Conservation (phyloP, 1,140 invertebrate genomes). For the Papilio machaon region DNA sequence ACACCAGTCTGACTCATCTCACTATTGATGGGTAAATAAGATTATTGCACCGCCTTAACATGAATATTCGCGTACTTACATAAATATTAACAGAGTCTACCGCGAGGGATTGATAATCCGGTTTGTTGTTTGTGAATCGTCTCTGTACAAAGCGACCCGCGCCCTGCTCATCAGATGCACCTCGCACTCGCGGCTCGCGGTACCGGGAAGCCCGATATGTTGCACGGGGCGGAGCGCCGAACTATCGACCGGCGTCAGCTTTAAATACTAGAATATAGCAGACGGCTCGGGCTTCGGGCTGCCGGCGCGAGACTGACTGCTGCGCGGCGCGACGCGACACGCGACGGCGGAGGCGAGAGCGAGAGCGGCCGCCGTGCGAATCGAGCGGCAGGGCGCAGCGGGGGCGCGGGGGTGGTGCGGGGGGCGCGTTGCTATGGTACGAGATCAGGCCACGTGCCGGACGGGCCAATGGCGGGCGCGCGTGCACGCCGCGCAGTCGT, state of each 20-base stretch:
- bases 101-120: background rate
- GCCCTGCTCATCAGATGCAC: conserved; percentile 1
- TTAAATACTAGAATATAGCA: conserved; percentile 37
- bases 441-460: conserved; percentile 79
- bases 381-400: conserved; percentile 46
- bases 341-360: conserved; percentile 53
- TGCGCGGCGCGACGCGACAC: conserved; percentile 55
- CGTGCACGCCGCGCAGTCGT: conserved; percentile 42
- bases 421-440: conserved; percentile 74
- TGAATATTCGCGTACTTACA: conserved; percentile 4
- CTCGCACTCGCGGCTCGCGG: conserved; percentile 34
- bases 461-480: conserved; percentile 67
- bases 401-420: conserved; percentile 47
- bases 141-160: background rate
- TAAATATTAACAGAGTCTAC: background rate
- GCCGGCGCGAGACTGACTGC: conserved; percentile 50
- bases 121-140: background rate
- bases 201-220: conserved; percentile 28
- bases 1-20: background rate
- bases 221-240: conserved; percentile 43
- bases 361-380: conserved; percentile 44
- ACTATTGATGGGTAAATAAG: background rate
- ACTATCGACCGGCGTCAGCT: conserved; percentile 63
- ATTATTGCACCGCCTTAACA: background rate
- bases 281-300: conserved; percentile 40